Evolutionary conservation across 2,113 vertebrate genomes (phyloP).

Genomic region (Phoxinus phoxinus): DNA sequence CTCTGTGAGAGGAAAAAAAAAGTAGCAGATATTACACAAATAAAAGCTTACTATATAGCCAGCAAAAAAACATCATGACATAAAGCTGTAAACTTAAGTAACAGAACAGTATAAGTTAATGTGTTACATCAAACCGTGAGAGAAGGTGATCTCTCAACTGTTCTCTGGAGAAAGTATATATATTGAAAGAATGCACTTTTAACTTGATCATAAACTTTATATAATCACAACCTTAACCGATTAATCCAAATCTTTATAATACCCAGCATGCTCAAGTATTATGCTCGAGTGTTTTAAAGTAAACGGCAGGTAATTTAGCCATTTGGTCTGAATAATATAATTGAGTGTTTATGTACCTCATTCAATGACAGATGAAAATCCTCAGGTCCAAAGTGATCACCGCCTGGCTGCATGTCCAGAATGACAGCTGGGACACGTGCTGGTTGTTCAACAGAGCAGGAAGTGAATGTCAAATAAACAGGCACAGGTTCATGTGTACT

Average conservation of each 20-base stretch:
- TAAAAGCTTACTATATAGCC: background rate
- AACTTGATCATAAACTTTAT: background rate
- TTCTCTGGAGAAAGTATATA: background rate
- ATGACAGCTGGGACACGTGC: slow-evolving; percentile 66
- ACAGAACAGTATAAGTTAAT: slow-evolving; percentile 24
- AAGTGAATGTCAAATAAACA: background rate
- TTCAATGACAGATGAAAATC: slow-evolving; percentile 81
- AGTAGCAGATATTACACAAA: background rate
- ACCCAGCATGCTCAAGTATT: background rate
- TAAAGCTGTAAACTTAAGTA: background rate
- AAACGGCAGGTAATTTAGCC: background rate
- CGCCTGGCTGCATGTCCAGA: slow-evolving; percentile 84
- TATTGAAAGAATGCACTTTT: background rate
- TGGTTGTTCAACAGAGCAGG: background rate
- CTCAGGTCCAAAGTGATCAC: slow-evolving; percentile 81
- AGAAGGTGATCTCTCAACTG: background rate
- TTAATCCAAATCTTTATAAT: background rate
- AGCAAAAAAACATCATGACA: background rate
- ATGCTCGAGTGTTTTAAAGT: background rate
- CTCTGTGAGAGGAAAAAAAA: slow-evolving; percentile 74
- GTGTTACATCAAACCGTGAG: background rate
- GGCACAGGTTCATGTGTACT: background rate
- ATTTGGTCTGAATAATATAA: background rate
- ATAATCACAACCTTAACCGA: background rate
- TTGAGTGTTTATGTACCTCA: slow-evolving; percentile 76